A percentile compares a stretch with the other conserved stretches of the same genome.
Conservation (phyloP, 2,113 vertebrate species). For the Puma concolor region DNA sequence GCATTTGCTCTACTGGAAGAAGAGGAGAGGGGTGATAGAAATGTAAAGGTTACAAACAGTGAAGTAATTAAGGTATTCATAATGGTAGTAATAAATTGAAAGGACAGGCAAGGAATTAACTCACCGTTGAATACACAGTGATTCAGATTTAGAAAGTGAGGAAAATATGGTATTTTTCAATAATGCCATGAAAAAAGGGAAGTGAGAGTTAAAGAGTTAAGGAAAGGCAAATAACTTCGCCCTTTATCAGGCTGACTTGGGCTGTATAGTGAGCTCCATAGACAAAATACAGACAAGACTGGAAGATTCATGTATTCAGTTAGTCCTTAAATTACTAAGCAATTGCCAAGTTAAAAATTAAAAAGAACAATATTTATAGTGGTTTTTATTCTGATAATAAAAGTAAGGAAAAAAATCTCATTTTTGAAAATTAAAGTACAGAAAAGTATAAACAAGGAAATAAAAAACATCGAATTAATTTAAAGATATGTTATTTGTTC, state of each 20-base stretch:
- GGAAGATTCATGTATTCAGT: background rate
- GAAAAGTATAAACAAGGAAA: conserved; percentile 27
- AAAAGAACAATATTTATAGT: background rate
- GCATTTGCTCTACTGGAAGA: background rate
- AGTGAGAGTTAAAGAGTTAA: background rate
- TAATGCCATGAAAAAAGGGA: conserved; percentile 31
- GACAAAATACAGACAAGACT: background rate
- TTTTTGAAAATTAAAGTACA: conserved; percentile 1
- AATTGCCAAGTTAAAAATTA: background rate
- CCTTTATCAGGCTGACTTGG: background rate
- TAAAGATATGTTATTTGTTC: background rate
- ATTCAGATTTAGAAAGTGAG: background rate
- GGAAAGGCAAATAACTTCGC: background rate
- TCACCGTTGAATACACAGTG: background rate
- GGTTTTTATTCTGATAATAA: background rate
- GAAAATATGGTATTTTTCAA: background rate
- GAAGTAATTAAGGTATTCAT: background rate
- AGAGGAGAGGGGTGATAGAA: background rate
- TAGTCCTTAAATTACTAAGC: background rate
- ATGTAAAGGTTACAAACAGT: background rate
- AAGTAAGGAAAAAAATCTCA: background rate
- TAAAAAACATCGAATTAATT: background rate
- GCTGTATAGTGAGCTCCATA: background rate
- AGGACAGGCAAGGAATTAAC: background rate
- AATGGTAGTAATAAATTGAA: background rate